Evolutionary conservation across 64 coral and sea anemone genomes (phyloP), one percentile per base, ranked within the genome.

Genomic region (Stylophora pistillata): DNA sequence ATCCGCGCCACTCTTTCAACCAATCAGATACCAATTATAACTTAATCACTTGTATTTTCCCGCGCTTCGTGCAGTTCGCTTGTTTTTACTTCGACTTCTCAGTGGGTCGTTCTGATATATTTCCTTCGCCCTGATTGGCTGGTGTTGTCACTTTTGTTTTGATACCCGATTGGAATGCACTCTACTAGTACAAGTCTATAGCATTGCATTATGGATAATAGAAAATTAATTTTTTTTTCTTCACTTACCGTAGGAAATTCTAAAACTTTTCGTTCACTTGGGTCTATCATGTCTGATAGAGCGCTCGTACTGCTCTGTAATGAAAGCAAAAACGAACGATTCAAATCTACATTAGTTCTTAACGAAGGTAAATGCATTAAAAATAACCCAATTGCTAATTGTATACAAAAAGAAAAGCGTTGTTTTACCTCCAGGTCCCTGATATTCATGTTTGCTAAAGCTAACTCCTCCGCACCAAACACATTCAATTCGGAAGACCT

Each of bases 391-490:
- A 68, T 11, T 28, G 26, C 9, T 26, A 68, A 9, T 10, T 26
- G 64, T 5, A 11, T 23, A 10, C 12, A 47, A 47, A 47, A 47
- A 68, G 64, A n/a, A 66, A 10, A 21, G 9, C 10, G 3, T 26
- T 1, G 21, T 68, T 16, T 84, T 69, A 84, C 80, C 80, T 84
- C 80, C 3, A 68, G 34, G 16, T 84, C 62, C 14, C 41, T 68
- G 30, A 68, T 1, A 3, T 70, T 21, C 60, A 84, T 84, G 41
- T n/a, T 84, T 4, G 61, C 80, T 17, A 84, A 70, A 16, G 80
- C 80, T 15, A 77, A 73, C 59, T 92, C 90, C 55, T 92, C 90
- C n/a, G 84, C 86, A 84, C 76, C 78, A 88, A 93, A 93, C 47
- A 88, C 73, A 21, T 94, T 82, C 47, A 94, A 30, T n/a, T 88